Evolutionary conservation across 1,140 invertebrate species (phyloP).

Genomic region (Drosophila micromelanica): DNA sequence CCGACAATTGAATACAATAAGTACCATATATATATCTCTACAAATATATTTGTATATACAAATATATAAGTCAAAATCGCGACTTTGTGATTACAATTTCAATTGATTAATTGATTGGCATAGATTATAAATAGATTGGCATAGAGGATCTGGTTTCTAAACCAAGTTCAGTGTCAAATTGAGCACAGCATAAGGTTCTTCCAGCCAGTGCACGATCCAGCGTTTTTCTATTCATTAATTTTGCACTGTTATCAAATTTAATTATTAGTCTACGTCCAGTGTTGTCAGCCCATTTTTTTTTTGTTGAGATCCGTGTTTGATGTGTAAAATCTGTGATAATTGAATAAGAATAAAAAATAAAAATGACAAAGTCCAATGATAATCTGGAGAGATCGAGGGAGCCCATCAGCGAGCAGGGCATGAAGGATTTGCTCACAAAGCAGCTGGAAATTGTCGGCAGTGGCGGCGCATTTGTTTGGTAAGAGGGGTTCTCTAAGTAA

Average conservation of each 20-base stretch:
- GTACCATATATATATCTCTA: constrained; percentile 6
- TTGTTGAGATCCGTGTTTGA: constrained; percentile 8
- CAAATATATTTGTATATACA: not conserved
- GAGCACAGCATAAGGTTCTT: constrained; percentile 26
- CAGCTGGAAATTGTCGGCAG: constrained; percentile 76
- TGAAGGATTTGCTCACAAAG: constrained; percentile 79
- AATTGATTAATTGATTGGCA: constrained; percentile 45
- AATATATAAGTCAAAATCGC: constrained; percentile 22
- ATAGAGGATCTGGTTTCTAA: constrained; percentile 26
- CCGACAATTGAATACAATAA: constrained; percentile 35
- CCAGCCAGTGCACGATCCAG: constrained; percentile 14
- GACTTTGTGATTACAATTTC: constrained; percentile 43
- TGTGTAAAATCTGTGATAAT: constrained; percentile 51
- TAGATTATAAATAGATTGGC: constrained; percentile 43
- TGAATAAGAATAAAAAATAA: constrained; percentile 29
- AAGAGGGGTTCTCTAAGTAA: not conserved
- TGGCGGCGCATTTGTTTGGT: constrained; percentile 80
- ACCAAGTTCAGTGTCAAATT: constrained; percentile 50
- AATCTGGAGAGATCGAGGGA: constrained; percentile 67
- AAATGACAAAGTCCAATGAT: constrained; percentile 67
- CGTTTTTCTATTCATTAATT: not conserved
- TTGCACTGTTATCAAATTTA: not conserved
- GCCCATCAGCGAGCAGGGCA: constrained; percentile 71
- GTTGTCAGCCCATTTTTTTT: not conserved
- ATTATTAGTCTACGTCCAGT: too few species aligned